Evolutionary conservation across 2,113 vertebrate species (phyloP).

Genomic region (Marcusenius ussheri): DNA sequence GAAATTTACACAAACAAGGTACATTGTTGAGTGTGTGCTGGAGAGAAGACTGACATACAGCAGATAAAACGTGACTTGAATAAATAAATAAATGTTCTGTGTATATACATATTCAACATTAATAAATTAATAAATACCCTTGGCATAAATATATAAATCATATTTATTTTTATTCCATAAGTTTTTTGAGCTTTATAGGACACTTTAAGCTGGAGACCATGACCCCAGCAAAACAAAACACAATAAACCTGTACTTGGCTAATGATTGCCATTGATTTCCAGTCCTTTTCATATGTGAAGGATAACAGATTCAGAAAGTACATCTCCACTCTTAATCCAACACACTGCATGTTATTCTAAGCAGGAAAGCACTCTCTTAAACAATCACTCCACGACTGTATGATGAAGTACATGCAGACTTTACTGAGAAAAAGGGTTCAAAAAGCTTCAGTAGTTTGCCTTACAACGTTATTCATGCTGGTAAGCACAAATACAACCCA

Average conservation of each 20-base stretch:
- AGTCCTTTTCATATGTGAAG: neutral
- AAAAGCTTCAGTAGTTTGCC: neutral
- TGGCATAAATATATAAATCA: neutral
- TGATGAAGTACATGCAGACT: neutral
- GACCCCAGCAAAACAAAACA: neutral
- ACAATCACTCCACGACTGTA: neutral
- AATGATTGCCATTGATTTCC: neutral
- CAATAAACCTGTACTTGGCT: neutral
- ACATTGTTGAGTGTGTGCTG: neutral
- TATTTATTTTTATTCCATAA: neutral
- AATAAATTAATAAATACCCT: neutral
- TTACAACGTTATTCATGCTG: neutral
- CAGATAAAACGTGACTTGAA: neutral
- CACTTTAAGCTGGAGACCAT: neutral
- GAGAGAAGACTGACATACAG: neutral
- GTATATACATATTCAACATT: neutral
- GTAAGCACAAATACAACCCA: neutral
- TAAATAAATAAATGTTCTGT: neutral
- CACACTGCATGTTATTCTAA: neutral
- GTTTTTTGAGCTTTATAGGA: neutral
- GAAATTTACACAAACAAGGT: neutral
- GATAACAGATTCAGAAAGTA: neutral
- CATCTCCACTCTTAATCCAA: neutral
- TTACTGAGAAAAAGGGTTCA: neutral
- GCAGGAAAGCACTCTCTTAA: neutral